Conservation (phyloP, 2,113 vertebrate genomes). For the Psammodynastes pulverulentus region DNA sequence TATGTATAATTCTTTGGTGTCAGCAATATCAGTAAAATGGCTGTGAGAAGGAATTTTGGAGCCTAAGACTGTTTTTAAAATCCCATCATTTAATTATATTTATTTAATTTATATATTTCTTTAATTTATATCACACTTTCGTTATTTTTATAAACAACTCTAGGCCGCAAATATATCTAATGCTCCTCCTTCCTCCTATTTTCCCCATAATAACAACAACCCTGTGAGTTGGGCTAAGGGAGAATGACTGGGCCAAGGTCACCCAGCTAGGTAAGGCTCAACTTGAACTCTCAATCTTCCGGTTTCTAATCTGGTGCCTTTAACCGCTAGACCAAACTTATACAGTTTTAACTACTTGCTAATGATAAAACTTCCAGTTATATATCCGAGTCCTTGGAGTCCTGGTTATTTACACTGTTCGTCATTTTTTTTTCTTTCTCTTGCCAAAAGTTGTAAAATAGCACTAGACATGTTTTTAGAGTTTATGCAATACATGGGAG, state of each 20-base stretch:
- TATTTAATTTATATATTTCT: background rate
- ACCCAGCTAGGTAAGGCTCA: background rate
- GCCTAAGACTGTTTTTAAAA: background rate
- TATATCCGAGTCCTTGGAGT: background rate
- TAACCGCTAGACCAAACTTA: background rate
- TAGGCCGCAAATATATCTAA: background rate
- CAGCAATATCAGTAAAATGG: background rate
- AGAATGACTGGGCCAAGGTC: background rate
- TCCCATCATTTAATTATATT: background rate
- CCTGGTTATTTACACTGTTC: background rate
- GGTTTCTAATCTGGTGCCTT: background rate
- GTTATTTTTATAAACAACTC: background rate
- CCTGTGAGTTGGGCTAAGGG: background rate
- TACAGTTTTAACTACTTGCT: background rate
- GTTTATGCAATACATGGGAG: background rate
- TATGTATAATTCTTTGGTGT: background rate
- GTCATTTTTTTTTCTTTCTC: background rate
- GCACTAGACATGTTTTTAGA: background rate
- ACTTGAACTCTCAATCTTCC: background rate
- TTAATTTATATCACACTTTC: background rate
- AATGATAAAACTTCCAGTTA: background rate
- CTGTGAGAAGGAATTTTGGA: no score
- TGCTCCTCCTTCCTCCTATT: background rate
- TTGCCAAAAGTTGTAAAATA: conserved; percentile 4
- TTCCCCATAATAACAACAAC: background rate